Base-by-base conservation (phyloP, 2,797 vertebrate genomes). In the Philypnodon macrostomus region DNA sequence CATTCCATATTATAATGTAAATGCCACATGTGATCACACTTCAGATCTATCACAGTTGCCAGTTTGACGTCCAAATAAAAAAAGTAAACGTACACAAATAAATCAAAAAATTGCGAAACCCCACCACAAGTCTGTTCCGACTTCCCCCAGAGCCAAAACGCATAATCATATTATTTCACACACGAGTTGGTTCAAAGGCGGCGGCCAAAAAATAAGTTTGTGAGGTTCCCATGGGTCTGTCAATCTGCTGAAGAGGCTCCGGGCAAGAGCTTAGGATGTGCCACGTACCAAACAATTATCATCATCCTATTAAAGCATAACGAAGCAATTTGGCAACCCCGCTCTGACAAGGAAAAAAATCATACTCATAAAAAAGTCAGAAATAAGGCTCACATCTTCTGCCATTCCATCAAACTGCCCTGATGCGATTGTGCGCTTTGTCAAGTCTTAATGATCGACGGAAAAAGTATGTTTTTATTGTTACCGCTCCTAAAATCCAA, bases 101-200 rank as follows among this genome's bases (percentile, higher is more conserved):
- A 10, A 5, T 9, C 2, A 1, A 2, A 1, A 11, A 1, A 32
- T 19, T 45, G 42, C 47, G 51, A 46, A 38, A 7, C 39, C 48
- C 61, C 53, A 73, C 79, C 75, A 73, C 75, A 77, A 71, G 69
- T 83, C 84, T 78, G n/a, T 10, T 58, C 67, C 61, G 79, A 84
- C 75, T 79, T 77, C 79, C 79, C 39, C 83, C 83, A 84, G 80
- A 78, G 80, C 84, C 85, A 74, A 80, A 85, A 88, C 51, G 79
- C 79, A 84, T 86, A 86, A 86, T 86, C 81, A 85, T 83, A 84
- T 86, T 87, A 86, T 86, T 88, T 87, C 80, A 85, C 81, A 83
- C 84, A 80, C 77, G 64, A 83, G 73, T 84, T 83, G 83, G 80
- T 86, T 88, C 85, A 88, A 87, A 88, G 83, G 69, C 75, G 72